A percentile compares a stretch with the other conserved stretches of the same genome.
These are phyloP conservation scores for Noctua pronuba DNA, from an alignment of 2,888 invertebrate species.

Conservation along the genomic window DNA sequence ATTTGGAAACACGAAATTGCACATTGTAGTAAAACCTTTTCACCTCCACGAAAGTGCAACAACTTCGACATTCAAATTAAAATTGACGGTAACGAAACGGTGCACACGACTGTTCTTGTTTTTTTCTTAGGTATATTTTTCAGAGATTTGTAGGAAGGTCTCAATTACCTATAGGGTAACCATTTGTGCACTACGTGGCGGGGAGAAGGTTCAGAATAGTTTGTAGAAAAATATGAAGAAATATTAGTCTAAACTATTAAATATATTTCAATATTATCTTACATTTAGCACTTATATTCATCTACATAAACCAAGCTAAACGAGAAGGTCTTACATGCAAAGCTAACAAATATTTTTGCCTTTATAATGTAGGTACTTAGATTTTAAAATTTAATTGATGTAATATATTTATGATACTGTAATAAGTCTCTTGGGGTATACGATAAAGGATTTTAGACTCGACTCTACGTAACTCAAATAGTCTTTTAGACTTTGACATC, in stretches of 20 bases:
- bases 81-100: background rate
- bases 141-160: background rate
- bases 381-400: constrained; percentile 51
- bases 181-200: constrained; percentile 36
- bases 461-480: constrained; percentile 49
- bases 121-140: background rate
- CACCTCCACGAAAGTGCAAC: constrained; percentile 33
- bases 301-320: constrained; percentile 72
- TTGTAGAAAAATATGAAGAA: constrained; percentile 87
- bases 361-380: constrained; percentile 56
- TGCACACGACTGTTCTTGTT: background rate
- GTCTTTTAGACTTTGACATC: constrained; percentile 67
- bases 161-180: background rate
- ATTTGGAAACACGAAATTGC: constrained; percentile 74
- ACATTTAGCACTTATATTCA: constrained; percentile 72
- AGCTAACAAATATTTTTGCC: constrained; percentile 67
- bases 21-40: constrained; percentile 70
- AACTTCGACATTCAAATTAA: background rate
- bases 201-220: constrained; percentile 69
- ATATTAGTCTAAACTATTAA: constrained; percentile 82
- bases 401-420: constrained; percentile 61
- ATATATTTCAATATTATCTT: constrained; percentile 73
- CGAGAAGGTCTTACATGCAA: constrained; percentile 68
- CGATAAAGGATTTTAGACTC: constrained; percentile 47
- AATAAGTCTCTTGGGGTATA: constrained; percentile 63